A percentile compares a stretch with the other conserved stretches of the same genome.
These are phyloP conservation scores for Drosophila borborema DNA, from an alignment of 2,888 invertebrate genomes.

Conservation along the genomic window DNA sequence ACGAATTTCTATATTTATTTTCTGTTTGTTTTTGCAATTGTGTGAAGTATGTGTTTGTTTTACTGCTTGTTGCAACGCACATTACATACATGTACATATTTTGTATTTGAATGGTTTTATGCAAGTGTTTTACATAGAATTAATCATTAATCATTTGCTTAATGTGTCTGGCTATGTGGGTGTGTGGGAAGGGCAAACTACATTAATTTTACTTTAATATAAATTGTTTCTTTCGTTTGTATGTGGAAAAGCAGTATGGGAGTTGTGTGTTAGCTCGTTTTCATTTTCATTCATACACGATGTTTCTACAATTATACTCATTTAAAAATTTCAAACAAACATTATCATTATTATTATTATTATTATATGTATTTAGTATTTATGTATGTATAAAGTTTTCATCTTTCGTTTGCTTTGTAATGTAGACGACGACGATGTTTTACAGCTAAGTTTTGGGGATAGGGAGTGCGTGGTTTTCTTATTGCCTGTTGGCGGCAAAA, in stretches of 20 bases:
- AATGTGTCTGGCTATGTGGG: slow-evolving; percentile 27
- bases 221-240: slow-evolving; percentile 34
- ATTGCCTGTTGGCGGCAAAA: slow-evolving; percentile 40
- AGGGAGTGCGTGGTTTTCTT: slow-evolving; percentile 32
- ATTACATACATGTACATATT: slow-evolving; percentile 43
- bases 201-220: slow-evolving; percentile 42
- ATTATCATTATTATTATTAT: slow-evolving; percentile 54
- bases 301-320: slow-evolving; percentile 72
- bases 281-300: slow-evolving; percentile 73
- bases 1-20: slow-evolving; percentile 69
- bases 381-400: slow-evolving; percentile 64
- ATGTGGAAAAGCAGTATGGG: slow-evolving; percentile 22
- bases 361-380: slow-evolving; percentile 43
- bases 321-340: slow-evolving; percentile 80
- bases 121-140: slow-evolving; percentile 53
- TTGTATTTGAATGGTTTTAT: slow-evolving; percentile 52
- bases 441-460: slow-evolving; percentile 63
- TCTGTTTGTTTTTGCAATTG: slow-evolving; percentile 45
- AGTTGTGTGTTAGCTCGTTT: slow-evolving; percentile 36
- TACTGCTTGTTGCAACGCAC: slow-evolving; percentile 45
- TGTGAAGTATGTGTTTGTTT: slow-evolving; percentile 38
- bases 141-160: slow-evolving; percentile 29
- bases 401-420: slow-evolving; percentile 54
- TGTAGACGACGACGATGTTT: slow-evolving; percentile 60
- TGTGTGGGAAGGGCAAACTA: slow-evolving; percentile 35